Evolutionary conservation across 1,140 invertebrate genomes (phyloP).

Genomic region (Listronotus bonariensis): DNA sequence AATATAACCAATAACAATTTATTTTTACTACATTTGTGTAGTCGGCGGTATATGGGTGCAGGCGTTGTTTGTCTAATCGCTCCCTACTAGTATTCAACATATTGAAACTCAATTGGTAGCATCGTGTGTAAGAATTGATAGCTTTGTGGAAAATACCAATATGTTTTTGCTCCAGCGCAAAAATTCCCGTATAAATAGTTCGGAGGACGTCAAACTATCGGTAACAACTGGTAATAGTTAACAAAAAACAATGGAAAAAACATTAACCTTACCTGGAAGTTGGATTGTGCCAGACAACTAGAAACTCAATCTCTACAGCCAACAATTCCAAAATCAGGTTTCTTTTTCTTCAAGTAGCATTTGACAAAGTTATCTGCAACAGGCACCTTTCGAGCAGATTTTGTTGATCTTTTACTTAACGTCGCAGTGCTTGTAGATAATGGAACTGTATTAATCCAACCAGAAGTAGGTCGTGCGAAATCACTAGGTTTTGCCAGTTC

Average conservation of each 20-base stretch:
- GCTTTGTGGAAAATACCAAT: too few species aligned
- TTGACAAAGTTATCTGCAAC: conserved; percentile 83
- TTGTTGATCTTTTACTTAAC: conserved; percentile 76
- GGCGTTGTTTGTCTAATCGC: too few species aligned
- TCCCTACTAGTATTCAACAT: too few species aligned
- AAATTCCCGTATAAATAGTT: too few species aligned
- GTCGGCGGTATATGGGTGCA: too few species aligned
- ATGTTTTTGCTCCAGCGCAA: too few species aligned
- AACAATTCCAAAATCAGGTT: conserved; percentile 92
- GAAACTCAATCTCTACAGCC: conserved; percentile 78
- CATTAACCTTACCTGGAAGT: conserved; percentile 54
- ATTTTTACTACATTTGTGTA: too few species aligned
- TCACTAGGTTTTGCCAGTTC: conserved; percentile 63
- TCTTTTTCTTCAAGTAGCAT: conserved; percentile 90
- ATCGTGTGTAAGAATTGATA: too few species aligned
- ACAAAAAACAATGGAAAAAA: not conserved
- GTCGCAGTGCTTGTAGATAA: conserved; percentile 72
- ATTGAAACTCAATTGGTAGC: too few species aligned
- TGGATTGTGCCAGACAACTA: conserved; percentile 96
- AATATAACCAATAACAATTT: too few species aligned
- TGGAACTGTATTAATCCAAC: conserved; percentile 90
- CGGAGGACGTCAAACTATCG: too few species aligned
- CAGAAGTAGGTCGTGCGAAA: conserved; percentile 67
- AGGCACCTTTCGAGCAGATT: conserved; percentile 67
- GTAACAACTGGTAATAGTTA: too few species aligned